Evolutionary conservation across 2,888 invertebrate species (phyloP).

Genomic region (Mamestra brassicae): DNA sequence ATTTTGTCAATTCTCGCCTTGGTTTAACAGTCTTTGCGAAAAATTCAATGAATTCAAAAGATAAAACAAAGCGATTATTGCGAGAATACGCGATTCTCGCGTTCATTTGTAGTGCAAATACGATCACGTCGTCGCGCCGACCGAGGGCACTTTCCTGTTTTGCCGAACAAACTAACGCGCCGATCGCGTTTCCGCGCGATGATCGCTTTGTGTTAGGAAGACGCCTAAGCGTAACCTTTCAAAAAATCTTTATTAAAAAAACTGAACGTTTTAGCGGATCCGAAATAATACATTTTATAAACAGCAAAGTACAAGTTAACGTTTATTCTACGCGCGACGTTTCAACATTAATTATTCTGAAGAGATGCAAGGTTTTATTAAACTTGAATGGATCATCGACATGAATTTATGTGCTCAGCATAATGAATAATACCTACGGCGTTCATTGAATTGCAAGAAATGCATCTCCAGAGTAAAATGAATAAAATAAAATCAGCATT

Average conservation of each 20-base stretch:
- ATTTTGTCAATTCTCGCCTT: constrained; percentile 24
- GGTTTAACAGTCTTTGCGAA: constrained; percentile 4
- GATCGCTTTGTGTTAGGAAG: too few relatives aligned
- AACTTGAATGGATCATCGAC: constrained; percentile 9
- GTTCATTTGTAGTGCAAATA: too few relatives aligned
- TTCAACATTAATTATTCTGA: constrained; percentile 33
- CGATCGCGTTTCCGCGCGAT: too few relatives aligned
- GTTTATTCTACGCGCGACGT: constrained; percentile 7
- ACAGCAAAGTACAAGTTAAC: constrained; percentile 19
- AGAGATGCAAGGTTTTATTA: neutral
- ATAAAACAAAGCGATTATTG: too few relatives aligned
- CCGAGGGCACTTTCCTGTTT: too few relatives aligned
- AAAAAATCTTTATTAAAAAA: constrained; percentile 29
- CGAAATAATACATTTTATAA: constrained; percentile 17
- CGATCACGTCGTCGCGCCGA: too few relatives aligned
- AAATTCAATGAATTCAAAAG: constrained; percentile 35
- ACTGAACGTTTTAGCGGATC: constrained; percentile 30
- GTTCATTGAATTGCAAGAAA: constrained; percentile 13
- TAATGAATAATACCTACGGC: constrained; percentile 5
- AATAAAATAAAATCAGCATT: constrained; percentile 31
- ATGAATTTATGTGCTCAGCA: constrained; percentile 23
- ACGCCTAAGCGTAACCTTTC: constrained; percentile 8
- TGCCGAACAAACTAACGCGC: too few relatives aligned
- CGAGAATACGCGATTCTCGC: too few relatives aligned
- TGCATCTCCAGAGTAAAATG: constrained; percentile 18